Evolutionary conservation across 2,113 vertebrate genomes (phyloP).

Genomic region (Carassius gibelio): DNA sequence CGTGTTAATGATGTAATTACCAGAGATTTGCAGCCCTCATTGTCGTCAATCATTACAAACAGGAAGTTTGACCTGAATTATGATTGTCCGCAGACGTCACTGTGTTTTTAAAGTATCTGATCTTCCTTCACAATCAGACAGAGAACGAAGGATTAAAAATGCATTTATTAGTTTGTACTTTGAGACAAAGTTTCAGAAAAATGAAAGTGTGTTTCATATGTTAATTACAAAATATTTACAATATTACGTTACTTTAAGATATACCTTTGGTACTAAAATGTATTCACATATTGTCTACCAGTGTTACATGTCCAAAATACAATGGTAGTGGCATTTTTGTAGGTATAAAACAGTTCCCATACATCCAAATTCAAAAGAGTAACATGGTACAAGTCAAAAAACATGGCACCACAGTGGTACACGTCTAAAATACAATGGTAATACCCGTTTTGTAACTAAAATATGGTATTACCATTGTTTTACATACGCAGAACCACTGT

Average conservation of each 20-base stretch:
- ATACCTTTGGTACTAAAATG: background rate
- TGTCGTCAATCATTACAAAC: background rate
- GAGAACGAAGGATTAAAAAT: background rate
- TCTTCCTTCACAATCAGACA: background rate
- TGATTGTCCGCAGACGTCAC: background rate
- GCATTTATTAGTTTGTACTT: background rate
- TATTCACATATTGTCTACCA: background rate
- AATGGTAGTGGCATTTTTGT: background rate
- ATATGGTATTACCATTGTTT: background rate
- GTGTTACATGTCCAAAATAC: background rate
- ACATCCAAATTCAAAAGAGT: background rate
- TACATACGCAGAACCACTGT: background rate
- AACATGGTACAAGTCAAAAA: background rate
- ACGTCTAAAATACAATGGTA: background rate
- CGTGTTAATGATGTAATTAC: conserved; percentile 9
- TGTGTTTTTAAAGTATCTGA: background rate
- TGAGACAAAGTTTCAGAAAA: background rate
- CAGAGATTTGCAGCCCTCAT: background rate
- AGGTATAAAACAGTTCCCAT: background rate
- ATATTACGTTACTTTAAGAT: background rate
- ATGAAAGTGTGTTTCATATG: background rate
- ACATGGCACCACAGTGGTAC: no score
- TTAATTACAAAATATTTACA: background rate
- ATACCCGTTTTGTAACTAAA: background rate
- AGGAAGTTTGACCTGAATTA: background rate